These are phyloP conservation scores for Notarius lentiginosus DNA, from an alignment of 2,113 vertebrate genomes.

Conservation along the genomic window DNA sequence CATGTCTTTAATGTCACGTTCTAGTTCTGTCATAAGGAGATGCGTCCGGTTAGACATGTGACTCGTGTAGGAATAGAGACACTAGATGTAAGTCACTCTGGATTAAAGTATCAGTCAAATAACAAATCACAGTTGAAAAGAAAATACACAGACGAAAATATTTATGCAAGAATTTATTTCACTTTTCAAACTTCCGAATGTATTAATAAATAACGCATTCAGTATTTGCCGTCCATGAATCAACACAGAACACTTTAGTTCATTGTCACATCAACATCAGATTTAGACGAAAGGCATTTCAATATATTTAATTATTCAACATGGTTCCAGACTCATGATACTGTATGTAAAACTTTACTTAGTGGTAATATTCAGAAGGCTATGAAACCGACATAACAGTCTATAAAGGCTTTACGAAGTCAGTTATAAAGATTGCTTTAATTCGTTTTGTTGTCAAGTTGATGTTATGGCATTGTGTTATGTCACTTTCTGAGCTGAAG, in stretches of 20 bases:
- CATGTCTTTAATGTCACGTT: too few species aligned
- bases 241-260: neutral
- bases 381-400: neutral
- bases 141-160: neutral
- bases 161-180: slow-evolving; percentile 2
- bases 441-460: neutral
- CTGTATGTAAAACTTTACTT: neutral
- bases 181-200: neutral
- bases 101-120: too few species aligned
- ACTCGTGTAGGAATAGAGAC: too few species aligned
- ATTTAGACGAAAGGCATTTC: neutral
- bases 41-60: too few species aligned
- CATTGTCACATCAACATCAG: neutral
- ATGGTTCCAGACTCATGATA: slow-evolving; percentile 33
- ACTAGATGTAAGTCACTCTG: neutral
- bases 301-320: neutral
- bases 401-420: neutral
- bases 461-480: neutral
- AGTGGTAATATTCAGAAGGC: neutral
- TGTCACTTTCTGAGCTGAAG: neutral
- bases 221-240: slow-evolving; percentile 8
- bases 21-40: too few species aligned
- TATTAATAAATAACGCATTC: slow-evolving; percentile 6
- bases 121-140: neutral
- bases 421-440: too few species aligned